Base-by-base conservation (phyloP, 2,888 invertebrate genomes). In the Agrotis puta region DNA sequence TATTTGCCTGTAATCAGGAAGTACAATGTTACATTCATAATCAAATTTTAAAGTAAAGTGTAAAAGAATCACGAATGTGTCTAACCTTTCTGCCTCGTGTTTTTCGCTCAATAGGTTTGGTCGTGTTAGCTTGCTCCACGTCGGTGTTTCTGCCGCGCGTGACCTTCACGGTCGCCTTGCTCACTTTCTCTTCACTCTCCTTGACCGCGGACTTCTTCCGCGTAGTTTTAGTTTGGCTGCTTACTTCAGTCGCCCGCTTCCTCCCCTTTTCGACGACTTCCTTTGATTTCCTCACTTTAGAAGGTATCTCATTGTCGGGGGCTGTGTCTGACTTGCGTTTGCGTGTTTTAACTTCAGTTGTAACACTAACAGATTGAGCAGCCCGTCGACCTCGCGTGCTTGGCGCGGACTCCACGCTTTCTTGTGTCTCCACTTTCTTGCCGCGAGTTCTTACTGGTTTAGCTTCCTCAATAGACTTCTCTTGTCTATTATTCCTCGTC, bases 1-100 rank as follows among this genome's bases (percentile, higher is more conserved):
- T 70, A 16, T 76, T 80, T 1, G 77, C 71, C 89, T 89, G 78
- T 0, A 79, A 66, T 48, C 18, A 53, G 13, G 43, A 68, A 27
- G 61, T 14, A n/a, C 16, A 66, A 47, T 9, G 4, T 57, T 27
- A 20, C 27, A 33, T n/a, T 69, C 16, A 45, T n/a, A n/a, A 54
- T 24, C 9, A 11, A 39, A 39, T 39, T 39, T 39, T 39, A 39
- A 39, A 33, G 9, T 6, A 0, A 39, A 39, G 3, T 47, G 4
- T 13, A 43, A 53, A 61, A 54, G 3, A 61, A 22, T 54, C 6
- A 24, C n/a, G 7, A 63, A 14, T 27, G 2, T 33, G 7, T 13
- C 73, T 70, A 6, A 89, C 88, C 77, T 87, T 88, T 69, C 69
- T 85, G 0, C 82, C 84, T 73, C 85, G 83, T 27, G 69, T n/a